These are phyloP conservation scores for Acanthurus leucopareius DNA, from an alignment of 2,797 vertebrate species.

Conservation along the genomic window DNA sequence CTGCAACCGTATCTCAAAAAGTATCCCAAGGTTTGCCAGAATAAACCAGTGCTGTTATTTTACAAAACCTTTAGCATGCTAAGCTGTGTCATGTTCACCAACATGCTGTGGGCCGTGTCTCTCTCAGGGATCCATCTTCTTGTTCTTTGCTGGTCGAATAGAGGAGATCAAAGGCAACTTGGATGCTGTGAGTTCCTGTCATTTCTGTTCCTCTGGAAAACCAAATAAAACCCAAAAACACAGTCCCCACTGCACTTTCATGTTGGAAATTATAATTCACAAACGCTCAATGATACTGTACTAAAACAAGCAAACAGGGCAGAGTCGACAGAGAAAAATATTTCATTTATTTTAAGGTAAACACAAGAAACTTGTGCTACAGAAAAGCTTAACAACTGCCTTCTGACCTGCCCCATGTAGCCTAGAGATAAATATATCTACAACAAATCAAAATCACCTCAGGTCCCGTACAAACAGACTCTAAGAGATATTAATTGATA, in stretches of 20 bases:
- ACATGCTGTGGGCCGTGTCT: constrained; percentile 27
- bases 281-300: background rate
- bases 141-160: constrained; percentile 98
- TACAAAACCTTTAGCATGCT: background rate
- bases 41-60: background rate
- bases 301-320: background rate
- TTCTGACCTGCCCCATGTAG: too few relatives aligned
- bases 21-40: constrained; percentile 90
- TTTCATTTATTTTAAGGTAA: too few relatives aligned
- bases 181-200: constrained; percentile 89
- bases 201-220: background rate
- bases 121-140: constrained; percentile 95
- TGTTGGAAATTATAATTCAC: background rate
- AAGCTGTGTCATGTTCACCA: background rate
- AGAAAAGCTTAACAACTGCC: too few relatives aligned
- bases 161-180: constrained; percentile 98
- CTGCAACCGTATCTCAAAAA: constrained; percentile 93
- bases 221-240: constrained; percentile 6
- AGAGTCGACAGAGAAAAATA: background rate
- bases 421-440: too few relatives aligned
- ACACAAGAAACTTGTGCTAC: background rate
- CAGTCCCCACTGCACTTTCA: background rate
- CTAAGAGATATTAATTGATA: too few relatives aligned
- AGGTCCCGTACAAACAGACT: too few relatives aligned
- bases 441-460: too few relatives aligned